Base-by-base conservation (phyloP, 2,888 invertebrate species). In the Nymphalis urticae region DNA sequence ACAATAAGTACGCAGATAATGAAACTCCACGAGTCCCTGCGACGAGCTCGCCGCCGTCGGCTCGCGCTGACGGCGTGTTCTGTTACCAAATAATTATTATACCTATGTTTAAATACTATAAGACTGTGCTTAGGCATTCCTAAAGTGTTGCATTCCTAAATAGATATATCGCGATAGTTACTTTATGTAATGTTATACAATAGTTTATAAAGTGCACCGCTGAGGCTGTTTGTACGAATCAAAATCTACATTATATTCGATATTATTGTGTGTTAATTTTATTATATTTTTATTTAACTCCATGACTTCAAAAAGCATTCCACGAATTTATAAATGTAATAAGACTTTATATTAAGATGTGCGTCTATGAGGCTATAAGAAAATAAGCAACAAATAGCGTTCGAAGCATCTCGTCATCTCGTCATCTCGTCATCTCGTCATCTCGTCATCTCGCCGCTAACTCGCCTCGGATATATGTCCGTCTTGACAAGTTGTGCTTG, bases 241-340 rank as follows among this genome's bases (percentile, higher is more conserved):
- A 56, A 50, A 50, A 62, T 56, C 48, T 67, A 58, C 66, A 62
- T 60, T 27, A 48, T 59, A 59, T 70, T 64, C 68, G 61, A 68
- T 67, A 69, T 68, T 56, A 62, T 59, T 69, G 63, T 66, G 64
- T 62, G 60, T 68, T 65, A 47, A 66, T 64, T 62, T 53, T 70
- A 60, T 58, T 68, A 61, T 66, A 65, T 51, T 62, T 51, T 59
- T 63, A 64, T 68, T 68, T 32, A 74, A 79, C 89, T 90, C 90
- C 90, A 90, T 90, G 88, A 90, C 90, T 90, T 90, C 79, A 72
- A 76, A 76, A 80, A 76, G 76, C 90, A 90, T 90, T 90, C 90
- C 90, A 82, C 79, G 81, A 85, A 82, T 84, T 79, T 80, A 79
- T 75, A 64, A 62, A 70, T 66, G 69, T 66, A 68, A 32, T 60